Base-by-base conservation (phyloP, 2,797 vertebrate species). In the Psittacula echo region DNA sequence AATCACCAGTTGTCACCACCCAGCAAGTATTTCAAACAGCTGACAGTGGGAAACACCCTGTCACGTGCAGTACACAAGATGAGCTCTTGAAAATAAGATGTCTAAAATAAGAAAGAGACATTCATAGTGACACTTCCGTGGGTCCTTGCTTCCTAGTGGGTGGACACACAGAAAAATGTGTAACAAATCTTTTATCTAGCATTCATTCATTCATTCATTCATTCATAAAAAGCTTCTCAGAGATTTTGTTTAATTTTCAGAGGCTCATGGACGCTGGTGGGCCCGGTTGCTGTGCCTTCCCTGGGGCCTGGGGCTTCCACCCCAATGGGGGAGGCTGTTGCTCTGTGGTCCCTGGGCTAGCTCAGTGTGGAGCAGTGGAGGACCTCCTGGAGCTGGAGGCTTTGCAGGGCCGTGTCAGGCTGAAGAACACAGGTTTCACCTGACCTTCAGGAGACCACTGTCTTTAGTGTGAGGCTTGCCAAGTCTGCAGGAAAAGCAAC, bases 11-110 rank as follows among this genome's bases (percentile, higher is more conserved):
- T 91, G 71, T 85, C 87, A 91, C 30, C 54, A 84, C 48, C 85
- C 60, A 42, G 73, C n/a, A 93, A 88, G 18, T 45, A 82, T 76
- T 89, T 94, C 51, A 74, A 94, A 68, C 16, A 89, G 67, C 41
- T 79, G 74, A 65, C 60, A 82, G 81, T 19, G 34, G 64, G 65
- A 87, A 91, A 91, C 60, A 71, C 48, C 26, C 81, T 34, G 71
- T 48, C 72, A 76, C 9, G 30, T 5, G 3, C 11, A 53, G 14
- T 71, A 53, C 34, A 51, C 19, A 68, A 74, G 27, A 88, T 0
- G 0, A 75, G 27, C 39, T 47, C 76, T 60, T 39, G 50, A 39
- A 53, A 87, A 87, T 60, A 58, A 53, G 8, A 32, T 13, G 20
- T 81, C 42, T 60, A 9, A 58, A 84, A 81, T n/a, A 60, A 81